Base-by-base conservation (phyloP, 2,113 vertebrate genomes). In the Ammodytes marinus region DNA sequence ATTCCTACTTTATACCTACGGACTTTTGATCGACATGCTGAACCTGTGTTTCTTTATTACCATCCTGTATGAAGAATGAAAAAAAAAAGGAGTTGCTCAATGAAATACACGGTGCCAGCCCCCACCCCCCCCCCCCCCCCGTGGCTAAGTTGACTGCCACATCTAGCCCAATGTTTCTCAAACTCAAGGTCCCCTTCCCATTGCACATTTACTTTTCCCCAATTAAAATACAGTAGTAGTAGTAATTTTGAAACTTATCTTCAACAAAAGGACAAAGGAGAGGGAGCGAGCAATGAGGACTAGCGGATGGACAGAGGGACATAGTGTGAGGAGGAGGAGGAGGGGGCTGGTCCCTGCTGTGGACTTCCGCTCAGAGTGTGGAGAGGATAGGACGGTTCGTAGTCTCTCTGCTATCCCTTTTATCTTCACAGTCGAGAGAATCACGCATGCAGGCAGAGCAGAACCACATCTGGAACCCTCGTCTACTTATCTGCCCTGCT, bases 391-490 rank as follows among this genome's bases (percentile, higher is more conserved):
- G 74, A 80, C 3, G 43, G 54, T 72, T n/a, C 13, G 46, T 53
- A 27, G 27, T 27, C 27, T 27, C 73, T 77, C 70, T 54, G 78
- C 65, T 86, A 27, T 49, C 58, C 47, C 84, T 92, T 92, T 92
- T 82, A 90, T 91, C 88, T 84, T 87, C 60, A 54, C 77, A 72
- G 85, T 67, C 59, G 27, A 69, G 74, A 61, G 55, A 85, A 63
- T 80, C 72, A 53, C 73, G 80, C 77, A 73, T 63, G 65, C 85
- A 82, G 77, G 75, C 79, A 80, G 82, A 79, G 78, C 53, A 40
- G 66, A 49, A 1, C 65, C 79, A 88, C 91, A 92, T 94, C 92
- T 91, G 91, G 83, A 89, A 75, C 77, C 55, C 74, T 86, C 80
- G 66, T 85, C 86, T 59, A 69, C 82, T 86, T 86, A 82, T 91